Conservation (phyloP, 2,797 vertebrate genomes). For the Benthosema pterotum region DNA sequence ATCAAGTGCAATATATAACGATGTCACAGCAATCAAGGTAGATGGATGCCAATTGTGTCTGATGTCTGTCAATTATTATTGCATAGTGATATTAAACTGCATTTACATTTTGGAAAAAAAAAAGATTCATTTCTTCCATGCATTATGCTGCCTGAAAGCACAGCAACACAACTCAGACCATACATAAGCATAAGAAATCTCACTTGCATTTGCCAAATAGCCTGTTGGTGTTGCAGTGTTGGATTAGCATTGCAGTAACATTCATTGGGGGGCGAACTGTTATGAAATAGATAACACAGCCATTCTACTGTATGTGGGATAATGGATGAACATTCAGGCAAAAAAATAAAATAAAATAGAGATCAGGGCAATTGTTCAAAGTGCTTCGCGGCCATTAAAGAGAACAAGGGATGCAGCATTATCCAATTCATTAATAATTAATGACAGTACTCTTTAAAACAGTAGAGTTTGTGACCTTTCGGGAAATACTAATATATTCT, state of each 20-base stretch:
- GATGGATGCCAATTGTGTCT: no score
- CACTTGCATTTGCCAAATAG: conserved; percentile 45
- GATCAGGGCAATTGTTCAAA: conserved; percentile 70
- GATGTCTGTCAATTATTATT: conserved; percentile 65
- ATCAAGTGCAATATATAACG: no score
- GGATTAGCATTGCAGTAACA: conserved; percentile 56
- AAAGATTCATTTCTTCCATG: conserved; percentile 45
- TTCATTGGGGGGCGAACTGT: conserved; percentile 53
- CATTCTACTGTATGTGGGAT: conserved; percentile 45
- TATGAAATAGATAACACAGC: conserved; percentile 46
- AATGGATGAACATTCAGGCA: conserved; percentile 65
- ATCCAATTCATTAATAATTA: conserved; percentile 45
- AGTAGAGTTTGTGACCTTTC: conserved; percentile 27
- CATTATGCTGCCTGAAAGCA: conserved; percentile 51
- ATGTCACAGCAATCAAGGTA: no score
- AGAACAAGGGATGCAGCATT: conserved; percentile 47
- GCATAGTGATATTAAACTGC: conserved; percentile 73
- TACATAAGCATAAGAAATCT: conserved; percentile 41
- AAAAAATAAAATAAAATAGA: no score
- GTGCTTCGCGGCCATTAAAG: conserved; percentile 67
- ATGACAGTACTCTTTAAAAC: conserved; percentile 31
- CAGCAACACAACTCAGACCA: conserved; percentile 36
- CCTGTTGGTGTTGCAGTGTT: conserved; percentile 39
- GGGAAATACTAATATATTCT: conserved; percentile 28
- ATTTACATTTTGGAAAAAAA: conserved; percentile 44